A percentile compares a stretch with the other conserved stretches of the same genome.
Evolutionary conservation across 2,797 vertebrate species (phyloP).

Genomic region (Ispidina lecontei): DNA sequence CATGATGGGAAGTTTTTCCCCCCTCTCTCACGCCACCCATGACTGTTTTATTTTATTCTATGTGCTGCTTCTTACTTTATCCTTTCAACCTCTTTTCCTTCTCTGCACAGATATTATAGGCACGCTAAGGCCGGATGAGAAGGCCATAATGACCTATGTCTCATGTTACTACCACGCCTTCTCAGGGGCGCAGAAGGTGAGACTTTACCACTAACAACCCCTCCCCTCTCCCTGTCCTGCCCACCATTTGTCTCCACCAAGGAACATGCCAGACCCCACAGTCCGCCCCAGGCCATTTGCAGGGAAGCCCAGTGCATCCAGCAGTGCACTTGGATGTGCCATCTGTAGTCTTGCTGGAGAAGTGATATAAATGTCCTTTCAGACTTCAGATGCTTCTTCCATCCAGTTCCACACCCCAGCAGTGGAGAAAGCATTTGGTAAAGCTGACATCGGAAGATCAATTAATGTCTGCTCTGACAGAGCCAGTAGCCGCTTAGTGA

Average conservation of each 20-base stretch:
- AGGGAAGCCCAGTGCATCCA: neutral
- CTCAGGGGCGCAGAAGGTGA: constrained; percentile 99
- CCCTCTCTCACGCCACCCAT: constrained; percentile 73
- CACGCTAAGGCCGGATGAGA: constrained; percentile 99
- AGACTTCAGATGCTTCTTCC: neutral
- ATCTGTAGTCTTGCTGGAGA: constrained; percentile 15
- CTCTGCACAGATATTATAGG: constrained; percentile 97
- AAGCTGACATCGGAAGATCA: neutral
- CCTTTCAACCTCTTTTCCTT: constrained; percentile 88
- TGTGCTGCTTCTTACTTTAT: constrained; percentile 80
- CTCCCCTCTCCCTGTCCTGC: constrained; percentile 50
- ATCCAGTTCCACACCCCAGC: neutral
- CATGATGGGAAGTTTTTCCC: constrained; percentile 84
- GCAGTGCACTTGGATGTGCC: neutral
- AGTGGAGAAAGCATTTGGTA: neutral
- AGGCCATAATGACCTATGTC: constrained; percentile 99
- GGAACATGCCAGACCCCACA: neutral
- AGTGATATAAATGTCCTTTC: neutral
- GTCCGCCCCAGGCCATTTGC: accelerated
- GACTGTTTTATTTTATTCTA: constrained; percentile 78
- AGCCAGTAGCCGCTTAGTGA: neutral
- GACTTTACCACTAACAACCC: constrained; percentile 74
- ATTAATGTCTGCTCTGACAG: neutral
- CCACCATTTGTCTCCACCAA: constrained; percentile 7
- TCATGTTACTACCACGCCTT: constrained; percentile 99